Conservation (phyloP, 2,797 vertebrate genomes). For the Tragelaphus eurycerus region DNA sequence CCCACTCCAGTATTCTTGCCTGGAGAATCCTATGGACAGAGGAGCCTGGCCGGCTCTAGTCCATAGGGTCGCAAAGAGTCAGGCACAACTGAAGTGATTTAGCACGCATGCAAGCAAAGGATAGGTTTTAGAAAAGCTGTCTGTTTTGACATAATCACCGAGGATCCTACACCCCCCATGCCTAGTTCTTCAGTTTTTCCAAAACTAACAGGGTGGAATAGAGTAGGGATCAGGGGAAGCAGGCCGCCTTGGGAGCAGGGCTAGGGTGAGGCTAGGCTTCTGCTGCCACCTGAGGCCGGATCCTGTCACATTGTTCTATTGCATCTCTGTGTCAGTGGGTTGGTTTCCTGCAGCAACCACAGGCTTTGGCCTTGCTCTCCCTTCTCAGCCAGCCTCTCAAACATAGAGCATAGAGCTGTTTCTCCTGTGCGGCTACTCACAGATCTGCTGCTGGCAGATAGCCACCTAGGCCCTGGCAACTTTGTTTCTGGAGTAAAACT, state of each 20-base stretch:
- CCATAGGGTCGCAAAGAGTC: neutral
- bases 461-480: constrained; percentile 92
- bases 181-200: constrained; percentile 84
- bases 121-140: neutral
- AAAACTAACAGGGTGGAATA: constrained; percentile 82
- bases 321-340: constrained; percentile 76
- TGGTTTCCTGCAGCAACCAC: constrained; percentile 48
- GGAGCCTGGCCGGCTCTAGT: neutral
- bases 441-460: constrained; percentile 91
- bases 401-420: constrained; percentile 96
- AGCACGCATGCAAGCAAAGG: neutral
- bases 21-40: neutral
- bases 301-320: constrained; percentile 63
- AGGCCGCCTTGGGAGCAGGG: constrained; percentile 59
- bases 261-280: constrained; percentile 77
- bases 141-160: neutral
- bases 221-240: constrained; percentile 35
- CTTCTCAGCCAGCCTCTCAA: constrained; percentile 93
- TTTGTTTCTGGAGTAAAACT: constrained; percentile 95
- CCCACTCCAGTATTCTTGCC: neutral
- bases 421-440: constrained; percentile 94
- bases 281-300: constrained; percentile 79
- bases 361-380: constrained; percentile 85
- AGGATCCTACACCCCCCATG: neutral
- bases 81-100: neutral